phyloP scores from a whole-genome alignment of 2,113 vertebrate species.

The Oreocharis arfaki region DNA sequence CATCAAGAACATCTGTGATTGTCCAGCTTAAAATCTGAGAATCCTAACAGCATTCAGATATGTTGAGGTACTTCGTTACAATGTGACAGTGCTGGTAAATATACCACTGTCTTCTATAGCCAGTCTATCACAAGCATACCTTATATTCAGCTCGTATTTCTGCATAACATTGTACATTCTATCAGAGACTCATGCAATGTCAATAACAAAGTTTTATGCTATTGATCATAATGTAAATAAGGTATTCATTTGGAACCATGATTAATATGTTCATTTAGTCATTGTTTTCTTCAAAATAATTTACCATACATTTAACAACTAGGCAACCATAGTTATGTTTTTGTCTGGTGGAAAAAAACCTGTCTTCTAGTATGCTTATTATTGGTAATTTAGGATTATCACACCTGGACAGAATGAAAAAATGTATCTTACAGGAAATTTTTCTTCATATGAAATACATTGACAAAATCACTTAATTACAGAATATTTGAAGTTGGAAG shows the following conservation, averaged over 20 bases:
- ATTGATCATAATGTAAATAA: background rate
- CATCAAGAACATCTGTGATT: background rate
- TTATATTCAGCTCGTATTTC: background rate
- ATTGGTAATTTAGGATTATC: background rate
- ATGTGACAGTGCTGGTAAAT: background rate
- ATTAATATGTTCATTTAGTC: background rate
- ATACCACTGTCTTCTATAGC: background rate
- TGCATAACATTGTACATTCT: background rate
- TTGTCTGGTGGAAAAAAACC: background rate
- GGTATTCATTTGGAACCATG: background rate
- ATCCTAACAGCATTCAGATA: background rate
- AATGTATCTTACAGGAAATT: background rate
- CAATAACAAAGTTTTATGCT: background rate
- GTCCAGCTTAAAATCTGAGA: background rate
- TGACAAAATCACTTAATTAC: background rate
- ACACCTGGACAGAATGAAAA: background rate
- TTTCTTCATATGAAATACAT: background rate
- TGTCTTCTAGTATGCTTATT: background rate
- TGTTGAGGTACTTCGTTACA: background rate
- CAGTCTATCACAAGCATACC: background rate
- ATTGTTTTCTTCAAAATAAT: background rate
- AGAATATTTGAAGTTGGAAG: background rate
- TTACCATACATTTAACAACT: background rate
- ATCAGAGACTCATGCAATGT: background rate
- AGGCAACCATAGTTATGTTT: background rate